phyloP scores from a whole-genome alignment of 2,797 vertebrate genomes.

The Gastrophryne carolinensis region DNA sequence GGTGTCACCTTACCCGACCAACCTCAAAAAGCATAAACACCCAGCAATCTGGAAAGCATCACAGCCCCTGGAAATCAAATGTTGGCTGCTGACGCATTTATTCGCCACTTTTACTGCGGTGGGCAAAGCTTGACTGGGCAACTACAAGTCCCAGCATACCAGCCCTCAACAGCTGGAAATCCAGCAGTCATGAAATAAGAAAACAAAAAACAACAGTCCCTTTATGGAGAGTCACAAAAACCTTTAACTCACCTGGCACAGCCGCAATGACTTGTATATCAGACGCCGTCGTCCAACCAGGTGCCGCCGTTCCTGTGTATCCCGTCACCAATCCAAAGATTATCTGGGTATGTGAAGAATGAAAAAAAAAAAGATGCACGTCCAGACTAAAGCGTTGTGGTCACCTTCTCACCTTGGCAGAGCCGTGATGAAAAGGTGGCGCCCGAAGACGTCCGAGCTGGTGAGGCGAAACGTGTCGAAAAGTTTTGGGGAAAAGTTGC shows the following conservation, averaged over 20 bases:
- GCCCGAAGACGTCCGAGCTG: neutral
- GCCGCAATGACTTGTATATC: neutral
- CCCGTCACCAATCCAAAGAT: constrained; percentile 29
- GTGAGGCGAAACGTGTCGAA: neutral
- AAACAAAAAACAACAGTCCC: neutral
- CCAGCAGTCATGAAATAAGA: neutral
- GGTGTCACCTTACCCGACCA: no score
- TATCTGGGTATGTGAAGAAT: neutral
- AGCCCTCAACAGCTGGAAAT: neutral
- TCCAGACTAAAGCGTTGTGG: neutral
- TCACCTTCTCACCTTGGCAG: constrained; percentile 35
- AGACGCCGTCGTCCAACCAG: neutral
- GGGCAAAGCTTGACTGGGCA: no score
- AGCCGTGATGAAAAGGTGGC: neutral
- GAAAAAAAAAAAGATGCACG: neutral
- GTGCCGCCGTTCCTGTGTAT: neutral
- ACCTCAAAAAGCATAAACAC: no score
- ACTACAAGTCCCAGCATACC: neutral
- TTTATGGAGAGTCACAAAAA: neutral
- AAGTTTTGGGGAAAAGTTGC: neutral
- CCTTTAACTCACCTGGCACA: constrained; percentile 16
- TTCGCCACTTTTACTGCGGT: no score
- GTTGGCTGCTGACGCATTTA: no score
- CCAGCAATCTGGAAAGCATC: no score
- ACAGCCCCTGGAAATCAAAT: no score